phyloP scores from a whole-genome alignment of 2,888 invertebrate species.

The Epistrophe grossulariae region DNA sequence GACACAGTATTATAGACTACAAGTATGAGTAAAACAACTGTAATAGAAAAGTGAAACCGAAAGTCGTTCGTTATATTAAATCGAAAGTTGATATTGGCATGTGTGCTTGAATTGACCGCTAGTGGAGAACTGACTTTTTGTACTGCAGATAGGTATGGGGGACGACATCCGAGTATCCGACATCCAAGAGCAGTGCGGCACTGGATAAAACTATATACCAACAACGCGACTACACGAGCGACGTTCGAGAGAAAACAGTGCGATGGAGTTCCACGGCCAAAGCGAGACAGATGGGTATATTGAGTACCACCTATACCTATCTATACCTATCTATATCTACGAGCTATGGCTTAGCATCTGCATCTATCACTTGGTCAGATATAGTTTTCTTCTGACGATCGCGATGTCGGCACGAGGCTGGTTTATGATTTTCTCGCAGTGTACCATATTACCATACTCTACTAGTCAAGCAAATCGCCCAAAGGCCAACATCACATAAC shows the following conservation, averaged over 20 bases:
- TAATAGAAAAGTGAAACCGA: conserved; percentile 76
- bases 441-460: conserved; percentile 62
- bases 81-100: conserved; percentile 82
- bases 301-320: too few species aligned
- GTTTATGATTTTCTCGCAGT: conserved; percentile 41
- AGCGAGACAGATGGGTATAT: conserved; percentile 62
- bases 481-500: conserved; percentile 57
- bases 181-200: conserved; percentile 51
- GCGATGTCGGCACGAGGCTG: conserved; percentile 28
- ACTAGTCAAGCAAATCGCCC: conserved; percentile 71
- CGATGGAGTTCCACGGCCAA: conserved; percentile 28
- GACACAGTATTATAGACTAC: conserved; percentile 33
- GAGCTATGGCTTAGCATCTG: conserved; percentile 10
- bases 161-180: conserved; percentile 46
- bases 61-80: conserved; percentile 77
- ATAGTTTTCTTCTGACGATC: conserved; percentile 54
- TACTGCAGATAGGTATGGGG: conserved; percentile 64
- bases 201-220: background rate
- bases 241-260: conserved; percentile 52
- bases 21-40: conserved; percentile 31
- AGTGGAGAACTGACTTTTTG: conserved; percentile 81
- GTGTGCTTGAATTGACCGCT: conserved; percentile 83
- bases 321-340: background rate
- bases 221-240: background rate
- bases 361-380: conserved; percentile 51